Percentiles rank a stretch among this genome's conserved stretches.
These are phyloP conservation scores for Zhuqinia jingwanae DNA, from an alignment of 2,888 invertebrate genomes.

Conservation along the genomic window DNA sequence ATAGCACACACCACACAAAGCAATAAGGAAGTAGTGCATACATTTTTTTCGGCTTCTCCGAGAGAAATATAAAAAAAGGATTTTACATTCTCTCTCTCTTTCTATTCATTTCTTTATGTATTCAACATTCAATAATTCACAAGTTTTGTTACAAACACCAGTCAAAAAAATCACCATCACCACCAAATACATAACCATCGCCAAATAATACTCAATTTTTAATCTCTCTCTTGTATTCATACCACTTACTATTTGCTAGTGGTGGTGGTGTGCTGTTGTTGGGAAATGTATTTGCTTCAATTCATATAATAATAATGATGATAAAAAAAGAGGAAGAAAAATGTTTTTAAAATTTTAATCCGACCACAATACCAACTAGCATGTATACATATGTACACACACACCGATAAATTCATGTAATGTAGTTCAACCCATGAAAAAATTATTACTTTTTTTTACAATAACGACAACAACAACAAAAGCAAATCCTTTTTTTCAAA, in stretches of 20 bases:
- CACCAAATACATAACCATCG: too few relatives aligned
- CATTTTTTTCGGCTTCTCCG: slow-evolving; percentile 12
- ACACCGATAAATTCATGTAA: not conserved
- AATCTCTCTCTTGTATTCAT: slow-evolving; percentile 45
- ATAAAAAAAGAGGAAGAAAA: slow-evolving; percentile 16
- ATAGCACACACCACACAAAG: not conserved
- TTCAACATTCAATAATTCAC: slow-evolving; percentile 51
- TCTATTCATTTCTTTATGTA: too few relatives aligned
- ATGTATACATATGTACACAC: not conserved
- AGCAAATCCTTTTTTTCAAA: not conserved
- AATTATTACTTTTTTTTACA: slow-evolving; percentile 48
- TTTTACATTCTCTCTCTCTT: slow-evolving; percentile 25
- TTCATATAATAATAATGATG: not conserved
- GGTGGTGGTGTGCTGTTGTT: not conserved
- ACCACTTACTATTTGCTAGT: too few relatives aligned
- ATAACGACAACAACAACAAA: too few relatives aligned
- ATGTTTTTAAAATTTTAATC: slow-evolving; percentile 67
- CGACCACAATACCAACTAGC: slow-evolving; percentile 48
- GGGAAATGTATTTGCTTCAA: slow-evolving; percentile 4
- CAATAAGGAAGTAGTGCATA: too few relatives aligned
- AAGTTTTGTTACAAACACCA: slow-evolving; percentile 3
- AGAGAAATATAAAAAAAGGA: slow-evolving; percentile 20
- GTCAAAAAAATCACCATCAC: not conserved
- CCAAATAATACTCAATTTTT: slow-evolving; percentile 58
- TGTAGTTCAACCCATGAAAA: slow-evolving; percentile 21